Evolutionary conservation across 2,797 vertebrate genomes (phyloP), one percentile per base, ranked within the genome.

Genomic region (Pterois miles): DNA sequence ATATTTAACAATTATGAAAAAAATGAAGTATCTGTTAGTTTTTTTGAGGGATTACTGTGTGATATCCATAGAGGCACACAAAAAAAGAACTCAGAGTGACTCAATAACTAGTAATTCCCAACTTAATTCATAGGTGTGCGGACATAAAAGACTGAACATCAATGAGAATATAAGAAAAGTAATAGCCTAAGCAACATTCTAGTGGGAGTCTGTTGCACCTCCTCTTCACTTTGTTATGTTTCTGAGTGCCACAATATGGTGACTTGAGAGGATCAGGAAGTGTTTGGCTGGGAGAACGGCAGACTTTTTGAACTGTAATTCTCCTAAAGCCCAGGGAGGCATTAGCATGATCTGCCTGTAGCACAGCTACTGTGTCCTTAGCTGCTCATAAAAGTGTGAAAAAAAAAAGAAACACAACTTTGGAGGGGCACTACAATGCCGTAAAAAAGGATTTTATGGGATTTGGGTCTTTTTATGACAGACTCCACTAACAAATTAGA

Each of bases 221-320:
- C 67, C 69, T 88, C 56, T 81, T 75, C 64, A 50, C 65, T 76
- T 54, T 67, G 68, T 78, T 74, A 68, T 68, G 64, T 73, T 71
- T 76, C 67, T 62, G 53, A 58, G 70, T 80, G 74, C 77, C 78
- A 68, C 73, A 76, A 68, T 86, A 36, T 8, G 23, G 73, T 74
- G 85, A 85, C 76, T 81, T 71, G 65, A 89, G 89, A 81, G 79
- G 87, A 90, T 89, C 80, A 87, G n/a, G n/a, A 89, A 90, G 85
- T 81, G 82, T 90, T 91, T 90, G 86, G 74, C 77, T 60, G 65
- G 67, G 80, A 74, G 65, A 77, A 72, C 64, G 2, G 69, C 65
- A 72, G 73, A 89, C 85, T 88, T 88, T 43, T 78, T 91, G 81
- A 90, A 86, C 90, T 23, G 16, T 78, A 77, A 89, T 82, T 75